Evolutionary conservation across 2,113 vertebrate genomes (phyloP).

Genomic region (Antennarius striatus): DNA sequence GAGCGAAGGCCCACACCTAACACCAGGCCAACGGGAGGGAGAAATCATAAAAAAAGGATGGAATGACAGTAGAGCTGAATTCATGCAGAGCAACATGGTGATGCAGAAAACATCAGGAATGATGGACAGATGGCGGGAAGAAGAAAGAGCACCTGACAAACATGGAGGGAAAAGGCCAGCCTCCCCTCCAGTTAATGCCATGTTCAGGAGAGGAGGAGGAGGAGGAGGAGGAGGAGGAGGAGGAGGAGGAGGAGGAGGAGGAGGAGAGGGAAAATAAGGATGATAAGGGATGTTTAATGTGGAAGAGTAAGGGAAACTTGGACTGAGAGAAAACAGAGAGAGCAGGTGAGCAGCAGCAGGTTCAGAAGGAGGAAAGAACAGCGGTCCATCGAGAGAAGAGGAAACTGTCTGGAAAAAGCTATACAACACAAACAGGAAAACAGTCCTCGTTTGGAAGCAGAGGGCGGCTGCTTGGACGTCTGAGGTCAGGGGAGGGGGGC

Average conservation of each 20-base stretch:
- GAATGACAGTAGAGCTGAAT: slow-evolving; percentile 44
- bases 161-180: slow-evolving; percentile 79
- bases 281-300: neutral
- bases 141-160: slow-evolving; percentile 71
- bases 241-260: slow-evolving; percentile 50
- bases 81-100: slow-evolving; percentile 55
- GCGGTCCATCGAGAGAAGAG: slow-evolving; percentile 45
- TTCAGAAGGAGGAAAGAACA: slow-evolving; percentile 34
- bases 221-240: slow-evolving; percentile 24
- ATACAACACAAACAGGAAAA: slow-evolving; percentile 72
- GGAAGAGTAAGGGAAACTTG: slow-evolving; percentile 14
- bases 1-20: slow-evolving; percentile 74
- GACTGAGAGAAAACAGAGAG: slow-evolving; percentile 28
- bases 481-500: slow-evolving; percentile 20
- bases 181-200: slow-evolving; percentile 72
- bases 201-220: slow-evolving; percentile 59
- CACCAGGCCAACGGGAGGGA: slow-evolving; percentile 38
- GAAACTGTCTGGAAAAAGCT: slow-evolving; percentile 67
- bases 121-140: slow-evolving; percentile 10
- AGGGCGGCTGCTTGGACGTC: slow-evolving; percentile 35
- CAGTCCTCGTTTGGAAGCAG: slow-evolving; percentile 56
- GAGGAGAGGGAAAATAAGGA: slow-evolving; percentile 5
- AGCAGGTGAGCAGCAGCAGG: slow-evolving; percentile 32
- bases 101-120: slow-evolving; percentile 53
- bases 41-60: neutral